phyloP scores from a whole-genome alignment of 2,797 vertebrate genomes.

The Babyrousa celebensis region DNA sequence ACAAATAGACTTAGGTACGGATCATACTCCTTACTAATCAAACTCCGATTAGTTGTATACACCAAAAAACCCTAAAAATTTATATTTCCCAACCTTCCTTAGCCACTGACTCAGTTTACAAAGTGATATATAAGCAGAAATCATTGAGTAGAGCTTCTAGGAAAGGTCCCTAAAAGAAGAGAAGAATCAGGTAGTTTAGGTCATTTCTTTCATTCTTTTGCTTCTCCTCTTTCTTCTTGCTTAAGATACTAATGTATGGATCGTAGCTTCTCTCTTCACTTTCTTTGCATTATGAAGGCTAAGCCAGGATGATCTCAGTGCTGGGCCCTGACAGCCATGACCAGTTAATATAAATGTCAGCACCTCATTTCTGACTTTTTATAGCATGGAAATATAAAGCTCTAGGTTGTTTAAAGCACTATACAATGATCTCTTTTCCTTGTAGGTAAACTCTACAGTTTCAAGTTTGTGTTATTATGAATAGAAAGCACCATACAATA shows the following conservation, averaged over 20 bases:
- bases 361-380: neutral
- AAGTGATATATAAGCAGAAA: neutral
- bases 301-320: neutral
- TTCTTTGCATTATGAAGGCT: neutral
- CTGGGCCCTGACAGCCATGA: neutral
- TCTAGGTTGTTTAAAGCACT: slow-evolving; percentile 27
- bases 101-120: neutral
- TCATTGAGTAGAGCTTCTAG: neutral
- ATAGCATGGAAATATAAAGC: neutral
- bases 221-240: neutral
- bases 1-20: neutral
- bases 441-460: neutral
- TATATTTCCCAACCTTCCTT: neutral
- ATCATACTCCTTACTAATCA: neutral
- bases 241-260: neutral
- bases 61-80: neutral
- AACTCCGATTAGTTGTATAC: neutral
- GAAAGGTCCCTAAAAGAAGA: neutral
- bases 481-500: neutral
- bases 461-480: neutral
- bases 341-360: neutral
- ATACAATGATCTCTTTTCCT: neutral
- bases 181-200: neutral
- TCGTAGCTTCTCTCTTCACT: neutral
- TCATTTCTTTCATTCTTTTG: neutral